A percentile compares a stretch with the other conserved stretches of the same genome.
phyloP scores from a whole-genome alignment of 2,113 vertebrate species.

The Spermophilus dauricus region DNA sequence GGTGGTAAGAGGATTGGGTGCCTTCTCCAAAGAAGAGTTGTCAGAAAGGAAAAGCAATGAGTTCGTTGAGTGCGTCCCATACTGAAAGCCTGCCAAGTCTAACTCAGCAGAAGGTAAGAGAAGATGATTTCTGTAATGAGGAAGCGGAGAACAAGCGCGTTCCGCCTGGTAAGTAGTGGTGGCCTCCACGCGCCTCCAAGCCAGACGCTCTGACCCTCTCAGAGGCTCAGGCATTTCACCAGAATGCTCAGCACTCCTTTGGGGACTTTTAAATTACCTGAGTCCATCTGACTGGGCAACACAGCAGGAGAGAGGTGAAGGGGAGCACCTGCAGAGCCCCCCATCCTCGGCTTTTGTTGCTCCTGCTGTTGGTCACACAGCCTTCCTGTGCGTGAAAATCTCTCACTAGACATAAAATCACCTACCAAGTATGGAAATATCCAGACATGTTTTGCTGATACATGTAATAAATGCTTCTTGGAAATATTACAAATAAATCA shows the following conservation, averaged over 20 bases:
- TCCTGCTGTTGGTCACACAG: neutral
- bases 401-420: fast-evolving
- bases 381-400: fast-evolving
- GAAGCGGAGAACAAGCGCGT: neutral
- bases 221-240: constrained; percentile 46
- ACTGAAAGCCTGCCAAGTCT: neutral
- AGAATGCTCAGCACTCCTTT: neutral
- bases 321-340: fast-evolving
- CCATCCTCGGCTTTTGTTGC: neutral
- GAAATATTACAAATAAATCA: constrained; percentile 11
- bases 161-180: neutral
- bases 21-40: neutral
- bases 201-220: constrained; percentile 67
- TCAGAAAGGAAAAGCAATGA: neutral
- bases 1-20: neutral
- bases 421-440: neutral
- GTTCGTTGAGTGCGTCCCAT: neutral
- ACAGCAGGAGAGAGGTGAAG: fast-evolving
- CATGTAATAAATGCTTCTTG: neutral
- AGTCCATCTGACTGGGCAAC: fast-evolving
- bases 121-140: neutral
- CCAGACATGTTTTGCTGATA: neutral
- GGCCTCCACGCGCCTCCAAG: fast-evolving
- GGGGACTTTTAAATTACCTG: neutral
- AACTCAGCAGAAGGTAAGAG: neutral